phyloP scores from a whole-genome alignment of 2,888 invertebrate genomes.

The Agrochola lychnidis region DNA sequence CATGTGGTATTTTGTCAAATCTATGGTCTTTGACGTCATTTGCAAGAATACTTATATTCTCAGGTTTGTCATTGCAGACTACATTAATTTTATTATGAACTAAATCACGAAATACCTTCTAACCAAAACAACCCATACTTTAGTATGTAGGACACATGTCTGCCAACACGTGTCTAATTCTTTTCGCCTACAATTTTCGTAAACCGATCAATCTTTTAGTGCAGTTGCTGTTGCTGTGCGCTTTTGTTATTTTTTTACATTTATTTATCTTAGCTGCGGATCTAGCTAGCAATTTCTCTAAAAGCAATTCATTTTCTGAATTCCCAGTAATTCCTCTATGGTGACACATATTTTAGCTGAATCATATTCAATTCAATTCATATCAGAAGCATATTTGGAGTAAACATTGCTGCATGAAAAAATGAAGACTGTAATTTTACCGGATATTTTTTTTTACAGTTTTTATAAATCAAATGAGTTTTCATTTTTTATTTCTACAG shows the following conservation, averaged over 20 bases:
- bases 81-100: background rate
- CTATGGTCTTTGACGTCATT: slow-evolving; percentile 8
- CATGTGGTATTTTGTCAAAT: slow-evolving; percentile 19
- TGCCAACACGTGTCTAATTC: background rate
- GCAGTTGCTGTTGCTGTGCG: slow-evolving; percentile 14
- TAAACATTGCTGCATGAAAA: too few relatives aligned
- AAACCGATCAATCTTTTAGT: background rate
- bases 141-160: background rate
- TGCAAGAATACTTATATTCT: background rate
- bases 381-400: too few relatives aligned
- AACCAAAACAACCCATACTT: background rate
- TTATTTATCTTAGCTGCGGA: background rate
- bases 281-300: too few relatives aligned
- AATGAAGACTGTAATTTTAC: too few relatives aligned
- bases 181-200: background rate
- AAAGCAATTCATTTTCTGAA: too few relatives aligned
- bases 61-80: background rate
- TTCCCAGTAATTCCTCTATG: too few relatives aligned
- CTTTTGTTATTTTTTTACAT: background rate
- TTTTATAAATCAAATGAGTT: too few relatives aligned
- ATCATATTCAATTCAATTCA: too few relatives aligned
- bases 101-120: background rate
- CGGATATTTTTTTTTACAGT: too few relatives aligned
- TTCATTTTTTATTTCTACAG: too few relatives aligned
- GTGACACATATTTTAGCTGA: too few relatives aligned